These are phyloP conservation scores for Aurelia coerulea DNA, from an alignment of 30 jellyfish, hydroid and myxozoan species.

Conservation along the genomic window DNA sequence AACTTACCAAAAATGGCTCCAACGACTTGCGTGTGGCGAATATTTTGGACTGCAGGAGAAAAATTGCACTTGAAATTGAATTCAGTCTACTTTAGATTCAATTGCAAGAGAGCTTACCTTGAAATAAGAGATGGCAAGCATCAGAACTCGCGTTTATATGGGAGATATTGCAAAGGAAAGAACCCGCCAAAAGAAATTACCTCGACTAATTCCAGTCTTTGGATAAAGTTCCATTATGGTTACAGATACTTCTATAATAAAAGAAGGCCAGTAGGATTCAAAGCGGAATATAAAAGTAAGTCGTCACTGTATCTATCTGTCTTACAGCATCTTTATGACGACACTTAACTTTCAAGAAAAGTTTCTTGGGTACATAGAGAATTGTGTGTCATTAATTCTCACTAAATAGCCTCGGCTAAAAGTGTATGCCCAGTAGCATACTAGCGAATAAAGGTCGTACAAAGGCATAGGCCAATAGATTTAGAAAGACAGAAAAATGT, in stretches of 20 bases:
- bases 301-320: too few relatives aligned
- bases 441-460: too few relatives aligned
- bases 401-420: too few relatives aligned
- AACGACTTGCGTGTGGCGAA: slow-evolving; percentile 61
- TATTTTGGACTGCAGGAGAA: slow-evolving; percentile 66
- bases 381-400: too few relatives aligned
- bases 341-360: too few relatives aligned
- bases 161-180: slow-evolving; percentile 63
- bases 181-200: slow-evolving; percentile 40
- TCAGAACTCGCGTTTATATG: slow-evolving; percentile 26
- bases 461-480: too few relatives aligned
- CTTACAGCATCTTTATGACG: too few relatives aligned
- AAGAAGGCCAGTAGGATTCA: slow-evolving; percentile 55
- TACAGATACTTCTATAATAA: slow-evolving; percentile 35
- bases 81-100: slow-evolving; percentile 28
- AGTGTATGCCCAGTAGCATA: too few relatives aligned
- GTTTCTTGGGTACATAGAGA: too few relatives aligned
- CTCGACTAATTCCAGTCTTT: slow-evolving; percentile 17
- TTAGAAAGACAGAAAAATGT: too few relatives aligned
- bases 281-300: slow-evolving; percentile 54
- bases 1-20: slow-evolving; percentile 1
- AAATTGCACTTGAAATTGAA: slow-evolving; percentile 20
- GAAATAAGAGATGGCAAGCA: slow-evolving; percentile 64
- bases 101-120: slow-evolving; percentile 43
- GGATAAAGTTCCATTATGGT: slow-evolving; percentile 69